phyloP scores from a whole-genome alignment of 2,888 invertebrate species.

The Drosophila mettleri region DNA sequence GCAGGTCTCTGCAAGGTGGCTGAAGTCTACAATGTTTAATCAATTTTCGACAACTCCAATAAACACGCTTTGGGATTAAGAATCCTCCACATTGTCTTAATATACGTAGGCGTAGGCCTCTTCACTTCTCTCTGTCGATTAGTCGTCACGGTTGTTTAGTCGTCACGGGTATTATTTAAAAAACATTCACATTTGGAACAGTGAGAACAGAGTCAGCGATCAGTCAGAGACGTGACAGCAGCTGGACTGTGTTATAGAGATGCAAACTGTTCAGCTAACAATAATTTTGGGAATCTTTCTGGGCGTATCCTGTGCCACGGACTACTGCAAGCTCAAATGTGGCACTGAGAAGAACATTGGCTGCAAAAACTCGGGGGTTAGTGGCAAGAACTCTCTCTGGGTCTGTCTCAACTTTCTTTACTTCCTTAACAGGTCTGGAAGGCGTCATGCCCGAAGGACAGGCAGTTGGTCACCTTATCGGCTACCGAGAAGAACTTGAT shows the following conservation, averaged over 20 bases:
- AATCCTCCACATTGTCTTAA: not conserved
- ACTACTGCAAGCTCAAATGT: conserved; percentile 56
- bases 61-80: not conserved
- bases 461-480: conserved; percentile 26
- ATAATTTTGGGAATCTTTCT: conserved; percentile 24
- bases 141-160: not conserved
- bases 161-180: not conserved
- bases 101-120: no score
- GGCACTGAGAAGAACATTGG: conserved; percentile 45
- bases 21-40: conserved; percentile 37
- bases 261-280: conserved; percentile 40
- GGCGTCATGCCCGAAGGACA: conserved; percentile 44
- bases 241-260: conserved; percentile 30
- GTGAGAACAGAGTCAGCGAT: conserved; percentile 39
- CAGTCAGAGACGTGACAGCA: conserved; percentile 14
- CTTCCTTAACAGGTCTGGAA: conserved; percentile 45
- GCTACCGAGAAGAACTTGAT: conserved; percentile 33
- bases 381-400: not conserved
- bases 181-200: not conserved
- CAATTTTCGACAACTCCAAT: not conserved
- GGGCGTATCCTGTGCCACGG: conserved; percentile 25
- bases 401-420: no score
- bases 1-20: conserved; percentile 38
- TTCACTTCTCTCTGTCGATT: no score
- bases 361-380: conserved; percentile 62